Evolutionary conservation across 2,113 vertebrate genomes (phyloP), one percentile per base, ranked within the genome.

Genomic region (Ciconia stormi): DNA sequence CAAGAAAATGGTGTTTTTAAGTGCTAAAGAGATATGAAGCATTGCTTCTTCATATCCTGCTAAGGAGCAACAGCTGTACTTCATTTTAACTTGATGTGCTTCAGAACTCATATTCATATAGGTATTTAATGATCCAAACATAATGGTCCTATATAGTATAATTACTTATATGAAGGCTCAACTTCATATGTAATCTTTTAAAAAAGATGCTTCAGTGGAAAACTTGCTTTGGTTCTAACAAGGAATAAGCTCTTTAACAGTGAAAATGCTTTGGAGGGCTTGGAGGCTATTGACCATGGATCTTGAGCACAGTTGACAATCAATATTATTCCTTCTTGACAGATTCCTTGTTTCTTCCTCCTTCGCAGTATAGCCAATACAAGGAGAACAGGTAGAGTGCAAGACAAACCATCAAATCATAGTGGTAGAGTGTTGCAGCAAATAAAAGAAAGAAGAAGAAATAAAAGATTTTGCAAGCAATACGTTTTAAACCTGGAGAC

Each of bases 361-460:
- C 97, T 97, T 98, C 98, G 3, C 97, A 98, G 80, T 98, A 98
- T 71, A 99, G 97, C 98, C 99, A 99, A 82, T 97, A 99, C 93
- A 99, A 72, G 56, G 99, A 99, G 87, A 99, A 98, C 46, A 99
- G 71, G 76, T 99, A 99, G 91, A 99, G 97, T 4, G 97, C 98
- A 92, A 99, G 98, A 88, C 99, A 99, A 29, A 98, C 97, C 79
- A 98, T 98, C 91, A 99, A 98, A 97, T 99, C 99, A 78, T 98
- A 99, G 67, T 99, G 96, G 82, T 98, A 99, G 69, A 98, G 95
- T 13, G 98, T 96, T 71, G 98, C 91, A 85, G 99, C 98, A 98
- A 99, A 99, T 30, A 99, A 96, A 62, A 98, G 90, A 84, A 99
- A 98, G 87, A 99, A 95, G 63, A 99, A 89, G 67, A 96, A 93